A percentile compares a stretch with the other conserved stretches of the same genome.
Conservation (phyloP, 2,797 vertebrate species). For the Eulemur coronatus region DNA sequence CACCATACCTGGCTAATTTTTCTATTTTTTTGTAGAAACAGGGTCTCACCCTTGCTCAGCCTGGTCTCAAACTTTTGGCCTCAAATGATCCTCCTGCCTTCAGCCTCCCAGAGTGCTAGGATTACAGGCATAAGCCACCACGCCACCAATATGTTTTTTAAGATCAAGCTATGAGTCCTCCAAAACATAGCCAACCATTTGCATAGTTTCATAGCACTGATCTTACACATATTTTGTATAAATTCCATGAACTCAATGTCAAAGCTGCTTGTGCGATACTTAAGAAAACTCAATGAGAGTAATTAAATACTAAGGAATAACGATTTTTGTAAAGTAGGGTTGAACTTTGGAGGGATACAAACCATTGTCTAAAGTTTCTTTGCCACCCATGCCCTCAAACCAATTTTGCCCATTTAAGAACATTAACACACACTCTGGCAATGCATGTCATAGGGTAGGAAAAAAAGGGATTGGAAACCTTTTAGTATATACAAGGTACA, state of each 20-base stretch:
- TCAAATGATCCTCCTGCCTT: background rate
- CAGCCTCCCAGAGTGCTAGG: background rate
- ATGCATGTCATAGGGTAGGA: background rate
- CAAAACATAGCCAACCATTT: background rate
- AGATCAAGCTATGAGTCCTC: background rate
- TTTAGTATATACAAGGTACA: background rate
- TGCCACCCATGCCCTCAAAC: background rate
- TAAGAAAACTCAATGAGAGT: background rate
- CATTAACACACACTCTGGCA: background rate
- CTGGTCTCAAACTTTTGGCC: background rate
- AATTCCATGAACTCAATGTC: background rate
- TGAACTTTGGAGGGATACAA: background rate
- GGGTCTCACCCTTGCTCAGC: background rate
- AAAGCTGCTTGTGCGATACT: background rate
- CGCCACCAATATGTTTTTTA: background rate
- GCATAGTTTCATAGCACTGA: background rate
- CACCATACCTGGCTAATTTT: background rate
- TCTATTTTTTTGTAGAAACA: background rate
- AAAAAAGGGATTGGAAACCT: background rate
- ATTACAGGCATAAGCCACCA: background rate
- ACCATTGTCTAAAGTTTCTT: background rate
- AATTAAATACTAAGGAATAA: conserved; percentile 30
- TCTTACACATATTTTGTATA: background rate
- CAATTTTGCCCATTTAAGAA: background rate
- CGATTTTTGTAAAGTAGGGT: background rate